Evolutionary conservation across 1,140 invertebrate species (phyloP), one percentile per base, ranked within the genome.

Genomic region (Sitophilus oryzae): DNA sequence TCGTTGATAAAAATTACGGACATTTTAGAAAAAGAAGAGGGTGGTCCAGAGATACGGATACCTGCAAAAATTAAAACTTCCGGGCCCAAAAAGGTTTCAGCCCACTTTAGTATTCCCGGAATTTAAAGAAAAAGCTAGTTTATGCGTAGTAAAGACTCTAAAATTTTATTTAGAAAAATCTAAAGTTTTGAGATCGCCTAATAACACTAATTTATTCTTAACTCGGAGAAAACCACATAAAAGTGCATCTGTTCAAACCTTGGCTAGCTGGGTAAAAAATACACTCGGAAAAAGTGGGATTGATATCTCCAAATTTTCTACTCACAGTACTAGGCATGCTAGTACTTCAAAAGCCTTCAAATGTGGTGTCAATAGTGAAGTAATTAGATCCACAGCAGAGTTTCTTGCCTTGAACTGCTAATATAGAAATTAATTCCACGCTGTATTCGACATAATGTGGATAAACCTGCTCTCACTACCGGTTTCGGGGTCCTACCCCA

Each of bases 231-330:
- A 20, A 19, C 47, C 47, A 3, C 22, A 38, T 40, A n/a, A 50
- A 8, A 11, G 6, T 11, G 47, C 47, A 14, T 37, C 52, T 14
- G 18, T 56, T 18, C 62, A 64, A 48, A 62, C 60, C 6, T 51
- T 68, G 47, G 62, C 61, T 38, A 45, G 64, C 23, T 70, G 68
- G 66, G 66, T 67, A n/a, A 65, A 64, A 48, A 42, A 51, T 18
- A 52, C 46, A 25, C 36, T 67, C 11, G 11, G 23, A 10, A 44
- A 49, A 16, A 60, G 62, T 40, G 66, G 66, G 1, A 42, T 70
- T 8, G 61, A 66, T 25, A 60, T 55, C 1, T 38, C 41, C 0
- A 22, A 48, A 45, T 64, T 63, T 30, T 45, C 54, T 2, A 62
- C 62, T 0, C 62, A 68, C 36, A 63, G 59, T 43, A 65, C 62